Percentiles rank a stretch among this genome's conserved stretches.
phyloP scores from a whole-genome alignment of 2,888 invertebrate species.

The Agrochola litura region DNA sequence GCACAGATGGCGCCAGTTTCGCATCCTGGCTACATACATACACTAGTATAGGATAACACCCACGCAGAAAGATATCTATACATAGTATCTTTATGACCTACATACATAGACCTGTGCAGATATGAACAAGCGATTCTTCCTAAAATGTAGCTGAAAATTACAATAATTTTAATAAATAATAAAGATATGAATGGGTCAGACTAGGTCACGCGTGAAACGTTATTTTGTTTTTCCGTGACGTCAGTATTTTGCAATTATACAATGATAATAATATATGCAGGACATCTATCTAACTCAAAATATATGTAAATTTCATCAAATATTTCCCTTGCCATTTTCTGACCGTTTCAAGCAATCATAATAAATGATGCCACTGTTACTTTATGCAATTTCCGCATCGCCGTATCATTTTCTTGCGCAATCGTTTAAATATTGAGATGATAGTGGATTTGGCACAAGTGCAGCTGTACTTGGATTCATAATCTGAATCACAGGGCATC shows the following conservation, averaged over 20 bases:
- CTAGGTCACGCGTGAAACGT: slow-evolving; percentile 40
- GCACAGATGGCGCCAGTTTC: slow-evolving; percentile 71
- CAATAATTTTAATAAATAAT: slow-evolving; percentile 15
- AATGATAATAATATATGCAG: slow-evolving; percentile 23
- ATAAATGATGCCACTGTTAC: slow-evolving; percentile 12
- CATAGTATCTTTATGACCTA: slow-evolving; percentile 28
- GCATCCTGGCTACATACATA: slow-evolving; percentile 56
- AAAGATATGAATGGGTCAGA: slow-evolving; percentile 32
- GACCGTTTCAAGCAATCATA: slow-evolving; percentile 1
- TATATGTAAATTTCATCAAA: slow-evolving; percentile 18
- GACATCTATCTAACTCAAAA: slow-evolving; percentile 25
- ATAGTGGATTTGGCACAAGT: slow-evolving; percentile 45
- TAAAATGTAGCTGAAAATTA: slow-evolving; percentile 24
- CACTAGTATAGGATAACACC: slow-evolving; percentile 40
- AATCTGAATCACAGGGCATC: slow-evolving; percentile 38
- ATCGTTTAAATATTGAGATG: slow-evolving; percentile 51
- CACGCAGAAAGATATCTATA: slow-evolving; percentile 25
- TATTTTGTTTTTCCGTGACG: slow-evolving; percentile 36
- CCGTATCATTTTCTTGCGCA: slow-evolving; percentile 38
- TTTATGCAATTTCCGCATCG: slow-evolving; percentile 37
- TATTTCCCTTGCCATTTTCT: background rate
- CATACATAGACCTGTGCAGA: slow-evolving; percentile 9
- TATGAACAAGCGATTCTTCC: slow-evolving; percentile 5
- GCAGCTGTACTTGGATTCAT: slow-evolving; percentile 28
- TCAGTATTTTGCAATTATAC: slow-evolving; percentile 36